Evolutionary conservation across 2,888 invertebrate species (phyloP).

Genomic region (Idaea biselata): DNA sequence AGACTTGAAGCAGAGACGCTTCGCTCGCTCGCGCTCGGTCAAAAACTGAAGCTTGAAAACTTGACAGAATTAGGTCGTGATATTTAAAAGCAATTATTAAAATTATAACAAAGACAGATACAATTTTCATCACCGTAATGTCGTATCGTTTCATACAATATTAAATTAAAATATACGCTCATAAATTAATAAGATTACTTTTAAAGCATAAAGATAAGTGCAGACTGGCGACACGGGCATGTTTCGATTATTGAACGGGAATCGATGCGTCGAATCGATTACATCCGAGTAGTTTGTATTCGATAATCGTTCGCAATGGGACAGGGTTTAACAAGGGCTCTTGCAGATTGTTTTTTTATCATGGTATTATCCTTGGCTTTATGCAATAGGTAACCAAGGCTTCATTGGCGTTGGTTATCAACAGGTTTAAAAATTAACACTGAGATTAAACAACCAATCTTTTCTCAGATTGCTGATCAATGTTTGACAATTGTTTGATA

Average conservation of each 20-base stretch:
- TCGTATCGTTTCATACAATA: conserved; percentile 29
- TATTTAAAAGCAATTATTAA: neutral
- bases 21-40: neutral
- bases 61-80: neutral
- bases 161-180: conserved; percentile 42
- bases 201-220: conserved; percentile 56
- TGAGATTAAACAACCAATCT: too few species aligned
- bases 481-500: too few species aligned
- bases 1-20: too few species aligned
- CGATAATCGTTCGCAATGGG: conserved; percentile 44
- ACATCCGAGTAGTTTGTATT: conserved; percentile 55
- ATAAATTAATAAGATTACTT: conserved; percentile 61
- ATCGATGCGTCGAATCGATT: conserved; percentile 70
- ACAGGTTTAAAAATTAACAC: too few species aligned
- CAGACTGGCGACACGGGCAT: conserved; percentile 57
- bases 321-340: conserved; percentile 51
- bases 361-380: conserved; percentile 36
- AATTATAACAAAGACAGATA: conserved; percentile 1
- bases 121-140: neutral
- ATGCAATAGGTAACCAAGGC: conserved; percentile 35
- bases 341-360: conserved; percentile 53
- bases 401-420: neutral
- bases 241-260: conserved; percentile 68
- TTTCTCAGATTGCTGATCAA: too few species aligned
- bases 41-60: neutral